Evolutionary conservation across 1,140 invertebrate species (phyloP).

Genomic region (Orussus abietinus): DNA sequence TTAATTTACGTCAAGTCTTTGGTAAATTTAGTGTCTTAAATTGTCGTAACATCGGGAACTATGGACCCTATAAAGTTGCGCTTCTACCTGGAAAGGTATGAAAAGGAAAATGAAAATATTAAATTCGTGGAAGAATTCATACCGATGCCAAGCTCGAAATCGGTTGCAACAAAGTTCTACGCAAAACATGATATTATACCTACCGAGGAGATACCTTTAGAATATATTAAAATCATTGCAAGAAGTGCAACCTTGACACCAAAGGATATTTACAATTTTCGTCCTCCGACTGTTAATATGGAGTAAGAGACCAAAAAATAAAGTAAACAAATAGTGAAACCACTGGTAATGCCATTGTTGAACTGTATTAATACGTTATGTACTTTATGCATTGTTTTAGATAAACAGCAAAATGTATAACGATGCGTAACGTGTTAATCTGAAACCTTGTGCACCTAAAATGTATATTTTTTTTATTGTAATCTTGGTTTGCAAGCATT

Average conservation of each 20-base stretch:
- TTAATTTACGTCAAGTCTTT: slow-evolving; percentile 2
- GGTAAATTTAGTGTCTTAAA: neutral
- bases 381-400: slow-evolving; percentile 3
- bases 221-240: slow-evolving; percentile 35
- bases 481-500: too few species aligned
- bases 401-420: slow-evolving; percentile 1
- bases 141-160: slow-evolving; percentile 19
- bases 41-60: neutral
- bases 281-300: slow-evolving; percentile 38
- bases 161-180: slow-evolving; percentile 41
- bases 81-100: slow-evolving; percentile 34
- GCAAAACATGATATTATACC: slow-evolving; percentile 33
- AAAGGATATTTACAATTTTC: slow-evolving; percentile 31
- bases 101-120: slow-evolving; percentile 29
- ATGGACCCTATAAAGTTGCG: slow-evolving; percentile 29
- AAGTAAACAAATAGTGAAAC: too few species aligned
- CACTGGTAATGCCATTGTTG: slow-evolving; percentile 11
- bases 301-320: too few species aligned
- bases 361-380: slow-evolving; percentile 7
- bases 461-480: too few species aligned
- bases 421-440: too few species aligned
- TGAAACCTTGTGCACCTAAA: too few species aligned
- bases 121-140: slow-evolving; percentile 30
- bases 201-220: slow-evolving; percentile 17
- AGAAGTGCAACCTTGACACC: slow-evolving; percentile 20